Base-by-base conservation (phyloP, 2,113 vertebrate genomes). In the Puntigrus tetrazona region DNA sequence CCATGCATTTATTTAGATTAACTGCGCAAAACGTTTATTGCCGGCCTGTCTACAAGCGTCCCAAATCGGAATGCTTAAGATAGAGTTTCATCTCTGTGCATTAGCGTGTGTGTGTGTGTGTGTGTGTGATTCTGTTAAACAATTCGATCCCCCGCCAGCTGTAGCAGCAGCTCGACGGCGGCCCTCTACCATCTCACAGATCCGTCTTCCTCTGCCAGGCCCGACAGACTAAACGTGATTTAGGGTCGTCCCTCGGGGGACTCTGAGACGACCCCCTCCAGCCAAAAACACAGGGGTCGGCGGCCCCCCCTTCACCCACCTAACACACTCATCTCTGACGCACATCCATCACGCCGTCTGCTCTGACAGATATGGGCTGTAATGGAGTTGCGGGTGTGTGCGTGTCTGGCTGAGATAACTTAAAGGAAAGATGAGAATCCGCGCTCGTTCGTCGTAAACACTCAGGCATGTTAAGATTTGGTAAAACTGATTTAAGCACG, bases 151-250 rank as follows among this genome's bases (percentile, higher is more conserved):
- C 63, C 18, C 59, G 50, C 82, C 80, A 80, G 84, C 81, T 83
- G 84, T 59, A 78, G 38, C 82, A 86, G 81, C 87, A 84, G 84
- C 76, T 63, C 85, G 81, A 73, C 59, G 31, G 81, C 70, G 50
- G 65, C 31, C 59, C 92, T 92, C 94, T 94, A 93, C 91, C 89
- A 92, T 90, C 92, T 88, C 92, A 92, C 90, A 88, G 90, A 96
- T 96, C 94, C 94, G 94, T 95, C 94, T 95, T 89, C 72, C 86
- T 20, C 87, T 89, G 88, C 84, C 88, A 87, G 79, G 90, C 86
- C 92, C 80, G 69, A 88, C 91, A 93, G 93, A 69, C 70, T 6
- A 91, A 91, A 93, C 93, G 91, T 92, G 92, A 94, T 94, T 93
- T 92, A 93, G 93, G 88, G 91, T 91, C 82, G 89, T 89, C 88